Base-by-base conservation (phyloP, 2,888 invertebrate species). In the Hyposoter didymator region DNA sequence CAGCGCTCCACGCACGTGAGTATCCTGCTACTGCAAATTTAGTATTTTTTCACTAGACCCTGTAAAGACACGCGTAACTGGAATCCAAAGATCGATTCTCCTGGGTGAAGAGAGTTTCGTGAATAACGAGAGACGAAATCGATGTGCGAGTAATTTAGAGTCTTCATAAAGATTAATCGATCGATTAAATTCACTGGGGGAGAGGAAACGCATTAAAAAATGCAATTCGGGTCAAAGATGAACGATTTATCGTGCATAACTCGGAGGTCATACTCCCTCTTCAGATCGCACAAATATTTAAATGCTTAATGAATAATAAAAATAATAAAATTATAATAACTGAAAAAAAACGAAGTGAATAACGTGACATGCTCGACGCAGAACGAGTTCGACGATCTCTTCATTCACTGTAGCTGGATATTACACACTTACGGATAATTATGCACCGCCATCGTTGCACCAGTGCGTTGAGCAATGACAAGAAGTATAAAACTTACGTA, bases 1-100 rank as follows among this genome's bases (percentile, higher is more conserved):
- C 91, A 91, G 90, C 89, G 90, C 91, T 86, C 89, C 88, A 89
- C 87, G 88, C 91, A 91, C 88, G 93, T 93, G 90, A 93, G 93
- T 92, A 84, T 80, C 80, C 62, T 82, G 62, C 64, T n/a, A 70
- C 64, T 28, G 39, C 49, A 55, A 78, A 45, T 79, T 47, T 79
- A 74, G 39, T 49, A 74, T 86, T 73, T 62, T 14, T 64, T 22
- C 70, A 80, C 45, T 35, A 28, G 17, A n/a, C 67, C 49, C 14
- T 22, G 45, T 47, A 5, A 10, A 39, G 39, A 32, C 28, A 14
- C 62, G 62, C 28, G 45, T n/a, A 4, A 43, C 0, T 45, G 22
- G 4, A 17, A 28, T 14, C 22, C 43, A 8, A 28, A 14, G 5
- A 14, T n/a, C 7, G 17, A 45, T 45, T 43, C 4, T 8, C 1